Percentiles rank a stretch among this genome's conserved stretches.
Conservation (phyloP, 2,113 vertebrate genomes). For the Struthidea cinerea region DNA sequence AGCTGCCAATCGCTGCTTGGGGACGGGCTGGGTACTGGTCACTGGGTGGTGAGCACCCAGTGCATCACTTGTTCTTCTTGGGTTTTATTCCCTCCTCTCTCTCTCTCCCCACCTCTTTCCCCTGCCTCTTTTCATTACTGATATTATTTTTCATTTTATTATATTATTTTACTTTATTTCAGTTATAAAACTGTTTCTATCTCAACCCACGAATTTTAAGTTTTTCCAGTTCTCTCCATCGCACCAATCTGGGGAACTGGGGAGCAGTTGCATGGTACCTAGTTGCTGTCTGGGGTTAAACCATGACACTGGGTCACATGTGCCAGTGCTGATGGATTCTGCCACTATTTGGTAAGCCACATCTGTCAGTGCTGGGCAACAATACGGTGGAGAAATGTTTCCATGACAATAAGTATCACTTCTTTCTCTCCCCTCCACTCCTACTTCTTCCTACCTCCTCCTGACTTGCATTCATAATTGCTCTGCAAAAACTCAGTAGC, state of each 20-base stretch:
- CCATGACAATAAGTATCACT: conserved; percentile 18
- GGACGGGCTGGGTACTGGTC: not conserved
- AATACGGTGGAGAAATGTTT: not conserved
- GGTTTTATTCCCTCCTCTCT: not conserved
- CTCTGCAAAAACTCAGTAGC: not conserved
- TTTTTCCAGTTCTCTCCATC: not conserved
- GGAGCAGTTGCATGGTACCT: not conserved
- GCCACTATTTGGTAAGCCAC: not conserved
- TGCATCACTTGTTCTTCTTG: not conserved
- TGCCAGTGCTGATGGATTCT: not conserved
- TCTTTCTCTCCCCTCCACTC: not conserved
- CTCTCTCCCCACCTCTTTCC: too few relatives aligned
- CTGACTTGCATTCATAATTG: not conserved
- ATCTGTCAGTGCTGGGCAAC: not conserved
- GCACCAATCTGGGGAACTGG: not conserved
- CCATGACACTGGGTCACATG: not conserved
- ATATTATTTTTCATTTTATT: not conserved
- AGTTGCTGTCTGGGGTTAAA: not conserved
- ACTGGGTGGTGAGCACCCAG: not conserved
- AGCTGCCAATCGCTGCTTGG: not conserved
- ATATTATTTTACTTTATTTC: not conserved
- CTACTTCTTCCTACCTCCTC: not conserved
- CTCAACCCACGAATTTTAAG: not conserved
- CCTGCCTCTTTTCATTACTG: not conserved
- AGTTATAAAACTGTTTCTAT: not conserved